phyloP scores from a whole-genome alignment of 2,797 vertebrate genomes.

The Salarias fasciatus region DNA sequence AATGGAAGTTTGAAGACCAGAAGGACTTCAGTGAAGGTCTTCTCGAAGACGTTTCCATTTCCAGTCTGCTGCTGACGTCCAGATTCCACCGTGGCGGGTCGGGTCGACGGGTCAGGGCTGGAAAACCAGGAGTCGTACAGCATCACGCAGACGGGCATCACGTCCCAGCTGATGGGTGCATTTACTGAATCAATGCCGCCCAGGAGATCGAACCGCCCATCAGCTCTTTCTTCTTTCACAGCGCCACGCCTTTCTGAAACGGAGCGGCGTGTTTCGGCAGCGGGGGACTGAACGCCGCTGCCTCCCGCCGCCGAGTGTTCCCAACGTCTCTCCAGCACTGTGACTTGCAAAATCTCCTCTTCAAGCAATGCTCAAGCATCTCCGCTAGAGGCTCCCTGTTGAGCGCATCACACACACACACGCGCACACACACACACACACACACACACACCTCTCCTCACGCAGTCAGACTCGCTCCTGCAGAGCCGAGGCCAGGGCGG shows the following conservation, averaged over 20 bases:
- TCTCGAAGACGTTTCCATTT: no score
- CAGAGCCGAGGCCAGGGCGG: constrained; percentile 88
- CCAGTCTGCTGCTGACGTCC: no score
- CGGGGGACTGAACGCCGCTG: constrained; percentile 12
- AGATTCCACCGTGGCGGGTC: no score
- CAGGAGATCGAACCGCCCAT: background rate
- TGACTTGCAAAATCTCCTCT: constrained; percentile 21
- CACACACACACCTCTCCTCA: constrained; percentile 28
- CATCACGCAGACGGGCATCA: no score
- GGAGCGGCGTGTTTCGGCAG: no score
- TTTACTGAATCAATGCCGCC: no score
- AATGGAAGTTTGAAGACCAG: no score
- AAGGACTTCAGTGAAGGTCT: no score
- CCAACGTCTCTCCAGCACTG: constrained; percentile 31
- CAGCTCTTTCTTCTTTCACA: background rate
- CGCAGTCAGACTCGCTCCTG: constrained; percentile 69
- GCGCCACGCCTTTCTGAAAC: constrained; percentile 2
- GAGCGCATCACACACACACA: constrained; percentile 23
- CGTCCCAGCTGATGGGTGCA: no score
- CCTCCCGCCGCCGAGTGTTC: constrained; percentile 39
- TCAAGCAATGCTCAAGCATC: constrained; percentile 38
- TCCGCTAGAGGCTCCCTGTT: constrained; percentile 73
- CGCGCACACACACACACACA: constrained; percentile 13
- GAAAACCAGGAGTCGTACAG: no score
- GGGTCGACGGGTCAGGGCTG: no score